Evolutionary conservation across 1,140 invertebrate genomes (phyloP).

Genomic region (Babylonia areolata): DNA sequence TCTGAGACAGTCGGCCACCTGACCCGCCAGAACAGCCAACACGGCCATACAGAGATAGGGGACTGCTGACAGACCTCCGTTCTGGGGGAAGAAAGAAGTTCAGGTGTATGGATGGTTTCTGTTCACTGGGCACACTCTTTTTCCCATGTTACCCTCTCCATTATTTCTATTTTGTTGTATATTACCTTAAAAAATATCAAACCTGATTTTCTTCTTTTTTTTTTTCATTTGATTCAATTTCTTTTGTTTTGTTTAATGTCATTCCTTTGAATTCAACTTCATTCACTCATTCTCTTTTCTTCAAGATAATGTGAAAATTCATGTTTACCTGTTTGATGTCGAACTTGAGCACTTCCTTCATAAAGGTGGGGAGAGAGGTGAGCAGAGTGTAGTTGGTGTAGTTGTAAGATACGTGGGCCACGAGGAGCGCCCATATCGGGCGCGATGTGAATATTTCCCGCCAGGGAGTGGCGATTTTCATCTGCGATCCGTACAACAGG

Average conservation of each 20-base stretch:
- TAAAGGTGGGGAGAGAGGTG: slow-evolving; percentile 95
- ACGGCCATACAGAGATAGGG: slow-evolving; percentile 91
- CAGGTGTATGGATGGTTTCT: background rate
- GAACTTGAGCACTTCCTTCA: slow-evolving; percentile 91
- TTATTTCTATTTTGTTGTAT: too few species aligned
- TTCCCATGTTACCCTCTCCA: too few species aligned
- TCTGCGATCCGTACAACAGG: background rate
- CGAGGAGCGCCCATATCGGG: slow-evolving; percentile 89
- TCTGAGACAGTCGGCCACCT: slow-evolving; percentile 86
- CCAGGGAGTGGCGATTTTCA: slow-evolving; percentile 79
- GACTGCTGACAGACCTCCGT: slow-evolving; percentile 90
- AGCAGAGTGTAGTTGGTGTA: slow-evolving; percentile 96
- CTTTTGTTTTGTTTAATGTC: too few species aligned
- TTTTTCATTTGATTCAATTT: too few species aligned
- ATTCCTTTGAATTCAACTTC: too few species aligned
- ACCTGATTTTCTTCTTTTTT: too few species aligned
- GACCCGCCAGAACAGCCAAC: slow-evolving; percentile 84
- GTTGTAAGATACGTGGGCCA: slow-evolving; percentile 91
- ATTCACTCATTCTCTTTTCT: too few species aligned
- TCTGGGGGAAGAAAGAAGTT: slow-evolving; percentile 80
- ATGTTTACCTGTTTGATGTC: slow-evolving; percentile 86
- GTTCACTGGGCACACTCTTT: too few species aligned
- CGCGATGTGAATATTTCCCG: slow-evolving; percentile 84
- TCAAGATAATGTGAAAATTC: background rate
- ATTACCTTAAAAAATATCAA: too few species aligned